phyloP scores from a whole-genome alignment of 2,888 invertebrate species.

The Meiosimyza platycephala region DNA sequence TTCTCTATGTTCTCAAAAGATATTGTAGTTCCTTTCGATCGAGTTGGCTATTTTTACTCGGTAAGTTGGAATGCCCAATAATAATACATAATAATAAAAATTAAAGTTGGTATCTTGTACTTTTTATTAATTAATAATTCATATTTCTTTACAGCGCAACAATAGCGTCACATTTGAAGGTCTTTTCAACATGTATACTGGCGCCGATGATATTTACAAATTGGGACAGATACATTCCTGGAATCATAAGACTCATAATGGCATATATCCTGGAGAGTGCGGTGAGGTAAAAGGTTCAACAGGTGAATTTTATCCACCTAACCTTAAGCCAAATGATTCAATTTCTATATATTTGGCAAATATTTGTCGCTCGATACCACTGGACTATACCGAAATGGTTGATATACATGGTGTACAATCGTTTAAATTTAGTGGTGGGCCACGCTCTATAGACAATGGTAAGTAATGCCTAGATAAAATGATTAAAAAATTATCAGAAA shows the following conservation, averaged over 20 bases:
- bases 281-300: constrained; percentile 77
- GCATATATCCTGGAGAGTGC: constrained; percentile 70
- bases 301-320: constrained; percentile 83
- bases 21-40: constrained; percentile 74
- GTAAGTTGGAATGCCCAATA: constrained; percentile 68
- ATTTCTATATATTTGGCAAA: constrained; percentile 80
- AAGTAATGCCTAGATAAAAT: constrained; percentile 37
- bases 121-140: not conserved
- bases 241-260: constrained; percentile 75
- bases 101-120: no score
- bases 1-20: constrained; percentile 68
- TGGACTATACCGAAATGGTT: constrained; percentile 74
- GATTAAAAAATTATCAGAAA: not conserved
- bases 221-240: constrained; percentile 79
- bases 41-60: constrained; percentile 85
- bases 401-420: constrained; percentile 72
- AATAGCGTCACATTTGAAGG: constrained; percentile 80
- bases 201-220: constrained; percentile 71
- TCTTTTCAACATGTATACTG: constrained; percentile 80
- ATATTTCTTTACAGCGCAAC: constrained; percentile 74
- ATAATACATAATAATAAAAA: no score
- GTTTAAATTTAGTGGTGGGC: constrained; percentile 76
- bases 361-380: constrained; percentile 76
- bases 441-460: constrained; percentile 77
- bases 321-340: constrained; percentile 70